These are phyloP conservation scores for Pandion haliaetus DNA, from an alignment of 2,113 vertebrate genomes.

Conservation along the genomic window DNA sequence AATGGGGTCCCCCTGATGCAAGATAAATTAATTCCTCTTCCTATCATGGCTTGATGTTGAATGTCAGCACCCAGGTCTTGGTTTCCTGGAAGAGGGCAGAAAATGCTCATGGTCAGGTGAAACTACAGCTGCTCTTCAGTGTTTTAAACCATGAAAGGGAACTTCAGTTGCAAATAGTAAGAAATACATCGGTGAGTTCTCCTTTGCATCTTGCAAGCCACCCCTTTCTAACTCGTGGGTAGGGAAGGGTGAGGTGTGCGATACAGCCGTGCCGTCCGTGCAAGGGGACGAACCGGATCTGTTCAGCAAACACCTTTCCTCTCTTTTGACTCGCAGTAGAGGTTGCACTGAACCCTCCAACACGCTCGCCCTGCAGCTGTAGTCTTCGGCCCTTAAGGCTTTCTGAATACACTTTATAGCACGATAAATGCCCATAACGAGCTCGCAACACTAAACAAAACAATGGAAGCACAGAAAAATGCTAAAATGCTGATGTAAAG, in stretches of 20 bases:
- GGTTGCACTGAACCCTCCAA: neutral
- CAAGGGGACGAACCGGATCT: neutral
- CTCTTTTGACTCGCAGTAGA: no score
- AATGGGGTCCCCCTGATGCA: neutral
- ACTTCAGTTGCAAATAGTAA: neutral
- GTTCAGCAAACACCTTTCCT: neutral
- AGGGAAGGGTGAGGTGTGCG: neutral
- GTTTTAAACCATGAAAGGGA: neutral
- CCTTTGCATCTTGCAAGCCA: neutral
- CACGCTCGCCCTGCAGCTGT: neutral
- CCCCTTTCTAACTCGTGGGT: neutral
- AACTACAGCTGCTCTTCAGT: neutral
- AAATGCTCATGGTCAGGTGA: neutral
- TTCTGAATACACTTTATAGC: neutral
- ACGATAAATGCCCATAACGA: neutral
- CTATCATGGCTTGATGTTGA: neutral
- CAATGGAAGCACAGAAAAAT: neutral
- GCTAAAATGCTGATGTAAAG: no score
- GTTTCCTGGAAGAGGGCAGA: neutral
- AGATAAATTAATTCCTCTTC: neutral
- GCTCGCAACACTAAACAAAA: neutral
- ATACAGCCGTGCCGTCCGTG: rapidly evolving
- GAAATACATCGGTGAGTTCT: no score
- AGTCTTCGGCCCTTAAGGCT: neutral
- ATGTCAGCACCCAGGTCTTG: neutral